Evolutionary conservation across 2,888 invertebrate genomes (phyloP).

Genomic region (Mechanitis messenoides): DNA sequence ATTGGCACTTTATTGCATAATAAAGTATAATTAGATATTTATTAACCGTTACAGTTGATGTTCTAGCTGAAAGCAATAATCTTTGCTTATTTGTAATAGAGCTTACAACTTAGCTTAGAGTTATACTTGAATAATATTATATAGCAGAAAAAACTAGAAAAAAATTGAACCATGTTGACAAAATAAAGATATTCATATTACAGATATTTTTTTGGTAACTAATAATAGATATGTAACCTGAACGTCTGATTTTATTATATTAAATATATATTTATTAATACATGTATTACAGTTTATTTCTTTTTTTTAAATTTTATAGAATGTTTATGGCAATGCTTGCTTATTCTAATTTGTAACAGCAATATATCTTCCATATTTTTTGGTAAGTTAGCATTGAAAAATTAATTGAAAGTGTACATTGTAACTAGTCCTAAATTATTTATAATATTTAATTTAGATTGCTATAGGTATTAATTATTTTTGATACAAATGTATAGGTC

Average conservation of each 20-base stretch:
- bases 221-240: no score
- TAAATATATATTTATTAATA: no score
- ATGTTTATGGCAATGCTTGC: not conserved
- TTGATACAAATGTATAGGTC: constrained; percentile 29
- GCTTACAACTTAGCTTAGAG: constrained; percentile 8
- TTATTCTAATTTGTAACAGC: constrained; percentile 1
- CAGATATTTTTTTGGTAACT: no score
- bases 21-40: not conserved
- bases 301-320: no score
- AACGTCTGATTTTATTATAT: no score
- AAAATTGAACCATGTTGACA: no score
- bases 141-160: not conserved
- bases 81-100: constrained; percentile 18
- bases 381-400: not conserved
- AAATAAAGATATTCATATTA: no score
- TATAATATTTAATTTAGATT: constrained; percentile 14
- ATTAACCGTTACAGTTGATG: not conserved
- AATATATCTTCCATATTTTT: constrained; percentile 15
- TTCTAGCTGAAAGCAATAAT: constrained; percentile 9
- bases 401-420: constrained; percentile 7
- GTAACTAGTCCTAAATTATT: constrained; percentile 16
- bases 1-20: not conserved
- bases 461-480: constrained; percentile 26
- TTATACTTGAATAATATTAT: not conserved
- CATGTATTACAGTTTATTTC: no score